Percentiles rank a stretch among this genome's conserved stretches.
Evolutionary conservation across 2,797 vertebrate species (phyloP).

Genomic region (Carapus acus): DNA sequence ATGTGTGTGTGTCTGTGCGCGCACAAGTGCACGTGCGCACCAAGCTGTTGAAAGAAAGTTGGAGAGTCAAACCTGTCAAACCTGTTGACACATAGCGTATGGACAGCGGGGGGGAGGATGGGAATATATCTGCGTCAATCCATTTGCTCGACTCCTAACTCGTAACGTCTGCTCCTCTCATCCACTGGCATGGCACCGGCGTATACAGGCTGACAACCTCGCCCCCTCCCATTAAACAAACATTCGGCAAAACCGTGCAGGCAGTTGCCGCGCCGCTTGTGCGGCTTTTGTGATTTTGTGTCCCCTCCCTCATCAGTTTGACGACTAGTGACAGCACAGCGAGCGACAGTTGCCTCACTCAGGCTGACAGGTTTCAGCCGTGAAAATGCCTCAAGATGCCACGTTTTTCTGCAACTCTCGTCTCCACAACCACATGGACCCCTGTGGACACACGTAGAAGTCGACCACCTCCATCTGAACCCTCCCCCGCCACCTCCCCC

Average conservation of each 20-base stretch:
- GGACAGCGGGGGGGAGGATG: too few relatives aligned
- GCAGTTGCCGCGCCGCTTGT: slow-evolving; percentile 16
- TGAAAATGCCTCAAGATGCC: slow-evolving; percentile 11
- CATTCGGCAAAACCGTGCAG: slow-evolving; percentile 20
- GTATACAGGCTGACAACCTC: slow-evolving; percentile 25
- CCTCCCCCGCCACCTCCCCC: too few relatives aligned
- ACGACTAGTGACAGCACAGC: slow-evolving; percentile 12
- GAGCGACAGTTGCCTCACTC: slow-evolving; percentile 31
- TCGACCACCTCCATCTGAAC: too few relatives aligned
- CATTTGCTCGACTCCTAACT: too few relatives aligned
- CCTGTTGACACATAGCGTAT: slow-evolving; percentile 9
- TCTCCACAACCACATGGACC: slow-evolving; percentile 18
- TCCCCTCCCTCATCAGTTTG: too few relatives aligned
- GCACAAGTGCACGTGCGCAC: too few relatives aligned
- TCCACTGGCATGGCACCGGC: slow-evolving; percentile 17
- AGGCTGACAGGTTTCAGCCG: slow-evolving; percentile 12
- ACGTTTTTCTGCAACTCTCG: slow-evolving; percentile 9
- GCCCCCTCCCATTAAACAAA: slow-evolving; percentile 25
- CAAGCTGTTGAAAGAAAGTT: not conserved
- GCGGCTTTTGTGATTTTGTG: slow-evolving; percentile 29
- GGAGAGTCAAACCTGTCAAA: slow-evolving; percentile 26
- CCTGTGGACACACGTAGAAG: slow-evolving; percentile 8
- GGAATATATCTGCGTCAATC: slow-evolving; percentile 34
- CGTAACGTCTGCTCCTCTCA: slow-evolving; percentile 24
- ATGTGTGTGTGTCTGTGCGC: not conserved